phyloP scores from a whole-genome alignment of 2,113 vertebrate genomes.

The Panthera leo region DNA sequence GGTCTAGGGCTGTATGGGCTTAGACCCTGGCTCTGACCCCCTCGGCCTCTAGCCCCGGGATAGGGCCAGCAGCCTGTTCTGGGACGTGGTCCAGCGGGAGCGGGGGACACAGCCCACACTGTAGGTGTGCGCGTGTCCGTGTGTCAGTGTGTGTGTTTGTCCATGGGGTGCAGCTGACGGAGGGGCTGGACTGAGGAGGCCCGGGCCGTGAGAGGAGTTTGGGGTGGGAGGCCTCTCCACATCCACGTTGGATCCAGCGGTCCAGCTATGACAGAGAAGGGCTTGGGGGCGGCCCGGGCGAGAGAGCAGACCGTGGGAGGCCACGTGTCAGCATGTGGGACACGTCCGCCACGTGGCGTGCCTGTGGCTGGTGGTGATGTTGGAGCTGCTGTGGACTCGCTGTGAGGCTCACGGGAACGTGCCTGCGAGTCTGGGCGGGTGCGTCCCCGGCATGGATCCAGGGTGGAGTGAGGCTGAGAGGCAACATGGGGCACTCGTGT shows the following conservation, averaged over 20 bases:
- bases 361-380: rapidly evolving
- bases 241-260: neutral
- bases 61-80: too few relatives aligned
- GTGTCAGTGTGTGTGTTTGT: neutral
- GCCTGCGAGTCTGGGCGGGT: neutral
- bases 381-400: neutral
- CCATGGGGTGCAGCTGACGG: neutral
- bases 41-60: neutral
- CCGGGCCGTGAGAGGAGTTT: neutral
- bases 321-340: rapidly evolving
- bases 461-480: neutral
- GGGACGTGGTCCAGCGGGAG: too few relatives aligned
- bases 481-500: neutral
- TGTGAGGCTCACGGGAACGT: neutral
- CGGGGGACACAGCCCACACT: neutral
- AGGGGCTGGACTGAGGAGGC: neutral
- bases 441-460: rapidly evolving
- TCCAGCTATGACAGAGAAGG: too few relatives aligned
- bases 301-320: neutral
- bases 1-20: neutral
- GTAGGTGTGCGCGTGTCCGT: neutral
- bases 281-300: neutral
- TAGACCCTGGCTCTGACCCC: neutral
- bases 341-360: rapidly evolving
- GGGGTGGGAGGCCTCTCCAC: rapidly evolving